A percentile compares a stretch with the other conserved stretches of the same genome.
phyloP scores from a whole-genome alignment of 2,797 vertebrate genomes.

The Ptychadena robeensis region DNA sequence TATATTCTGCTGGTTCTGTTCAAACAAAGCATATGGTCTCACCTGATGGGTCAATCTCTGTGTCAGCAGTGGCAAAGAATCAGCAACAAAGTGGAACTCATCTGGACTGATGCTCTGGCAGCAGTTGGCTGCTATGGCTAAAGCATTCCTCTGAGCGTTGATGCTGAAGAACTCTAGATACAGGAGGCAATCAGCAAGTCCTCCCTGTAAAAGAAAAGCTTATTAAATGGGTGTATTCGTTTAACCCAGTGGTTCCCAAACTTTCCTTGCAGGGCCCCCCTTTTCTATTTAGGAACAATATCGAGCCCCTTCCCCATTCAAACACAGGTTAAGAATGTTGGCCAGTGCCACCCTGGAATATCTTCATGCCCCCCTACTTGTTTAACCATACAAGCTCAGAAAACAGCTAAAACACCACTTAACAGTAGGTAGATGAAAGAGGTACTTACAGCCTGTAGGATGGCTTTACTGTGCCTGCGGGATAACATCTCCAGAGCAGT shows the following conservation, averaged over 20 bases:
- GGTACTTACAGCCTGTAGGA: slow-evolving; percentile 93
- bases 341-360: too few relatives aligned
- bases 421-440: neutral
- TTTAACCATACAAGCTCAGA: neutral
- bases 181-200: slow-evolving; percentile 94
- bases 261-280: too few relatives aligned
- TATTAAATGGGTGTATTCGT: neutral
- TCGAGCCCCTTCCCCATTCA: too few relatives aligned
- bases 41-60: slow-evolving; percentile 99
- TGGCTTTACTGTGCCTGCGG: slow-evolving; percentile 98
- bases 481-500: slow-evolving; percentile 99
- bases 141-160: slow-evolving; percentile 97
- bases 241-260: too few relatives aligned
- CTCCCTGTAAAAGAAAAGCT: slow-evolving; percentile 78
- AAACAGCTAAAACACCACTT: neutral
- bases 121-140: slow-evolving; percentile 98
- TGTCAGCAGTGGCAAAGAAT: slow-evolving; percentile 95
- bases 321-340: too few relatives aligned
- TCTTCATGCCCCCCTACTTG: too few relatives aligned
- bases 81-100: slow-evolving; percentile 98
- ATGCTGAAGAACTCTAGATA: slow-evolving; percentile 99
- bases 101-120: slow-evolving; percentile 98
- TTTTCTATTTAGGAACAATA: too few relatives aligned
- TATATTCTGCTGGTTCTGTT: neutral
- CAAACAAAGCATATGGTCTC: slow-evolving; percentile 39